phyloP scores from a whole-genome alignment of 2,888 invertebrate genomes.

The Leptodirus hochenwartii region DNA sequence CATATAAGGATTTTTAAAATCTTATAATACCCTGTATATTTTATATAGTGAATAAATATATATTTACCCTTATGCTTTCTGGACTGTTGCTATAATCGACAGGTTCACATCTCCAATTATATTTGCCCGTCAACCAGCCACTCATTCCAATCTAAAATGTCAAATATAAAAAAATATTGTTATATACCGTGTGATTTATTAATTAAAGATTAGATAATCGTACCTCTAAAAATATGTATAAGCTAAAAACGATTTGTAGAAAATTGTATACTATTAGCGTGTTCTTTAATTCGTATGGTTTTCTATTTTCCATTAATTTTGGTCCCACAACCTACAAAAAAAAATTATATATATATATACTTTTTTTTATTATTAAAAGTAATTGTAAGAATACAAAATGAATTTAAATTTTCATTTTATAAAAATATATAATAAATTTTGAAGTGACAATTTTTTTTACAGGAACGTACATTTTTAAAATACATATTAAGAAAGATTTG shows the following conservation, averaged over 20 bases:
- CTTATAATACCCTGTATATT: no score
- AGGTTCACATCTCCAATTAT: constrained; percentile 91
- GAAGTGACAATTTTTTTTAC: no score
- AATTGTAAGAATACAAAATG: no score
- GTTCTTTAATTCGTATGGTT: constrained; percentile 57
- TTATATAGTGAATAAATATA: constrained; percentile 1
- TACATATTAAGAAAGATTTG: no score
- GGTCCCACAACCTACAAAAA: constrained; percentile 58
- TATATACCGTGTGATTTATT: background rate
- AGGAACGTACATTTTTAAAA: no score
- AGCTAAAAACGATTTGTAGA: constrained; percentile 76
- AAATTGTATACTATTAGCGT: constrained; percentile 45
- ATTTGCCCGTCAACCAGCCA: constrained; percentile 90
- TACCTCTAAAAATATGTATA: constrained; percentile 86
- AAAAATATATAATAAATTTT: no score
- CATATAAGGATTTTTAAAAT: no score
- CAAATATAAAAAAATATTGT: constrained; percentile 22
- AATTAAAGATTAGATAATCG: constrained; percentile 20
- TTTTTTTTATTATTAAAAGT: no score
- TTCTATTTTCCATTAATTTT: constrained; percentile 78
- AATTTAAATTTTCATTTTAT: no score
- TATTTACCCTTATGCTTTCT: constrained; percentile 78
- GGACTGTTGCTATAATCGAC: constrained; percentile 89
- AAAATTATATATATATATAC: constrained; percentile 6
- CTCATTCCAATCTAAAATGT: constrained; percentile 71